Evolutionary conservation across 2,797 vertebrate genomes (phyloP).

Genomic region (Anguilla marmorata): DNA sequence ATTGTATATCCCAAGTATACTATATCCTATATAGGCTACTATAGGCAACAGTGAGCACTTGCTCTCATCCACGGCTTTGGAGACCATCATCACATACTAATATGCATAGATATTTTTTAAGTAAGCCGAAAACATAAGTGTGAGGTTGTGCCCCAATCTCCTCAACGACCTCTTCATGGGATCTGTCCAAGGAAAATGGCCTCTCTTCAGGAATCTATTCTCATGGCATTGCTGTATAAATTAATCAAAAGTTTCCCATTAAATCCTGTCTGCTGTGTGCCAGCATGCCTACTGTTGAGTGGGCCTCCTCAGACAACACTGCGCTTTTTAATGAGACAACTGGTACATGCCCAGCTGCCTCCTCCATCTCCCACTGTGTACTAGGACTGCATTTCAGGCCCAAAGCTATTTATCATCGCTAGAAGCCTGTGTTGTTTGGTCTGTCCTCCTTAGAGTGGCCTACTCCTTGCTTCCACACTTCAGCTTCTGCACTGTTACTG

Average conservation of each 20-base stretch:
- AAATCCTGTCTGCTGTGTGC: slow-evolving; percentile 2
- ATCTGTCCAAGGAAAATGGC: background rate
- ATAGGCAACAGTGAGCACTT: too few relatives aligned
- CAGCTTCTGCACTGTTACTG: background rate
- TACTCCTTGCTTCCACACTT: slow-evolving; percentile 8
- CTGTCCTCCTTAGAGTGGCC: slow-evolving; percentile 6
- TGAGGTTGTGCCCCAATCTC: too few relatives aligned
- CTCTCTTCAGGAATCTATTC: background rate
- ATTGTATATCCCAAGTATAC: too few relatives aligned
- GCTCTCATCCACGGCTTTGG: too few relatives aligned
- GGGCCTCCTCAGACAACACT: slow-evolving; percentile 15
- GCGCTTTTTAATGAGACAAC: slow-evolving; percentile 16
- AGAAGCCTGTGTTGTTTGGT: slow-evolving; percentile 13
- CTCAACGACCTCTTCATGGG: background rate
- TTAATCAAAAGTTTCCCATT: slow-evolving; percentile 22
- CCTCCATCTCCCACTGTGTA: background rate
- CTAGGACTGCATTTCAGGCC: slow-evolving; percentile 21
- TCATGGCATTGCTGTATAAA: slow-evolving; percentile 8
- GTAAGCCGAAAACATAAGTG: too few relatives aligned
- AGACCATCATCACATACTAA: too few relatives aligned
- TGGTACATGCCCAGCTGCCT: background rate
- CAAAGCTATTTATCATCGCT: slow-evolving; percentile 5
- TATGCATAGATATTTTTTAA: too few relatives aligned
- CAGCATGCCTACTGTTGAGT: background rate
- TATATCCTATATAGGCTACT: too few relatives aligned